Base-by-base conservation (phyloP, 2,797 vertebrate genomes). In the Betta splendens region DNA sequence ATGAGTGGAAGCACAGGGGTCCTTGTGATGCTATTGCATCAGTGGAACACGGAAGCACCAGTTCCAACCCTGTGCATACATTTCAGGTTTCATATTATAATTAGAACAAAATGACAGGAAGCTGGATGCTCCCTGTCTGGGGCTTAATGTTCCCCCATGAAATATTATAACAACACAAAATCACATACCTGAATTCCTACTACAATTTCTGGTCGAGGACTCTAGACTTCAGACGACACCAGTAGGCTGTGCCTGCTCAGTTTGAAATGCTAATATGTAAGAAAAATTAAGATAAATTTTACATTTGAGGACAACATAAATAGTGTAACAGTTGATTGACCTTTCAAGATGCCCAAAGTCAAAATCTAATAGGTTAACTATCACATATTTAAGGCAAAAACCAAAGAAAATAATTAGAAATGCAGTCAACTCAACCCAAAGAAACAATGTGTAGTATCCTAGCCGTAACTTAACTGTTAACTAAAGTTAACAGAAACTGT, bases 61-160 rank as follows among this genome's bases (percentile, higher is more conserved):
- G 57, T 58, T 72, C 56, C 42, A 61, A 69, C 63, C 65, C 61
- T 22, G 49, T 64, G 61, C 59, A 71, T 55, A 68, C 58, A 64
- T 66, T 50, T 53, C 66, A 73, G 73, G 62, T 61, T 84, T 84
- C 76, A 83, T 87, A 81, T 89, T 79, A 83, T 85, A 89, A 91
- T 91, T 83, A 89, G 76, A 84, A 72, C 66, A 74, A 79, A 81
- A 79, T 78, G 36, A 83, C 45, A 77, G 67, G 59, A 69, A 71
- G 78, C 53, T 78, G 68, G 73, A 81, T 83, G 81, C 83, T 81
- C 79, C 66, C 75, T 64, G 80, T 83, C 77, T 80, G 72, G 67
- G 64, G 60, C 28, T 76, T 82, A 75, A 75, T 80, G 71, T 83
- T 86, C 77, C 74, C 69, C 49, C 58, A 51, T 55, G 79, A 90